phyloP scores from a whole-genome alignment of 2,888 invertebrate genomes.

The Pecten maximus region DNA sequence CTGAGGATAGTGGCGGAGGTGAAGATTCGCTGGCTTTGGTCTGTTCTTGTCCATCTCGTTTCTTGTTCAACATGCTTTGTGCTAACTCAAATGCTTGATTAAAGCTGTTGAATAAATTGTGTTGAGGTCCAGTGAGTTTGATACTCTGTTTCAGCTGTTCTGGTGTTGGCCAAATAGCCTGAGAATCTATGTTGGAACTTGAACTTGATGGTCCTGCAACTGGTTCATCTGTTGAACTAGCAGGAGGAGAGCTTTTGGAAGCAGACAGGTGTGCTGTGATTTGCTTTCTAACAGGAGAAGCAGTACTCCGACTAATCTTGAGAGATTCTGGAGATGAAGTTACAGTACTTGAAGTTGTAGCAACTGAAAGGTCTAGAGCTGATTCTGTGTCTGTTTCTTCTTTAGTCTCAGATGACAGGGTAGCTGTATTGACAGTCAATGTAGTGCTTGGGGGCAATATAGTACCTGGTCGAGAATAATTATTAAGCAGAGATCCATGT shows the following conservation, averaged over 20 bases:
- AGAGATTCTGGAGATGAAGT: conserved; percentile 7
- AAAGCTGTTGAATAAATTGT: conserved; percentile 50
- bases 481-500: not conserved
- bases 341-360: not conserved
- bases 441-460: not conserved
- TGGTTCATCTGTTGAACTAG: not conserved
- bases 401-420: not conserved
- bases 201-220: not conserved
- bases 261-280: not conserved
- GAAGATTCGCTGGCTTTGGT: not conserved
- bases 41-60: conserved; percentile 41
- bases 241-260: not conserved
- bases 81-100: conserved; percentile 53
- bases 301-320: not conserved
- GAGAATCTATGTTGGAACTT: not conserved
- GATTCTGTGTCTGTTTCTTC: not conserved
- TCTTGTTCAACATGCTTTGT: conserved; percentile 49
- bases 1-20: not conserved
- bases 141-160: conserved; percentile 36
- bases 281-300: conserved; percentile 13
- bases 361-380: not conserved
- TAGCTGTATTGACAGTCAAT: conserved; percentile 11
- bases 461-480: not conserved
- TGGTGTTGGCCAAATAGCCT: conserved; percentile 15
- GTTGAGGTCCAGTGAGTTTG: conserved; percentile 52